Evolutionary conservation across 1,140 invertebrate species (phyloP), one percentile per base, ranked within the genome.

Genomic region (Rhynchophorus ferrugineus): DNA sequence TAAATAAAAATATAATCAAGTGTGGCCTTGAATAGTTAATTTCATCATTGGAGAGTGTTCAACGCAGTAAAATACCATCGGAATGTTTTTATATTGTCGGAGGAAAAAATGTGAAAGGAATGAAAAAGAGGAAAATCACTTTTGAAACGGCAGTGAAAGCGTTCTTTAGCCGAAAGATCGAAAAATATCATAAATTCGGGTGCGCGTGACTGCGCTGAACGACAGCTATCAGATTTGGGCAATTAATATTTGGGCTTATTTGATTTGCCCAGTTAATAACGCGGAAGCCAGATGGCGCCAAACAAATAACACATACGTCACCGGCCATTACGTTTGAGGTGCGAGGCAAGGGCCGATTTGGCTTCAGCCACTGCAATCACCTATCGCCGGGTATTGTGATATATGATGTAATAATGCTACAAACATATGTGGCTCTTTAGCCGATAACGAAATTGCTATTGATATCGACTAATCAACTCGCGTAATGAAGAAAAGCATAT

Each of bases 261-360:
- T 69, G 66, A 69, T 69, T 68, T 68, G 64, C 57, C 60, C 64
- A 69, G 66, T 69, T 69, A 69, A 69, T 69, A 69, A 67, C 67
- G 62, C 61, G 61, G 63, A 58, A 58, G 60, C 67, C 67, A 69
- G 64, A 64, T 69, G 67, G 63, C 67, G 66, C 63, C 64, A 61
- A 66, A 67, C 67, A 69, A 69, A 69, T 68, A 69, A 66, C 67
- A 67, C 63, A 66, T 67, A 69, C 67, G 67, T 69, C 65, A 69
- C 54, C 60, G 67, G 61, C 62, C 64, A 66, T 68, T 67, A 65
- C 57, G 58, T 55, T 21, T 34, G 44, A 56, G 52, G 52, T 48
- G 45, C 22, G 42, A 47, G 34, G 49, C 45, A 41, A 44, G 38
- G 29, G 18, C 22, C 37, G 37, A 42, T 59, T 58, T 49, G 54